These are phyloP conservation scores for Torymus tubicola DNA, from an alignment of 2,888 invertebrate species.

Conservation along the genomic window DNA sequence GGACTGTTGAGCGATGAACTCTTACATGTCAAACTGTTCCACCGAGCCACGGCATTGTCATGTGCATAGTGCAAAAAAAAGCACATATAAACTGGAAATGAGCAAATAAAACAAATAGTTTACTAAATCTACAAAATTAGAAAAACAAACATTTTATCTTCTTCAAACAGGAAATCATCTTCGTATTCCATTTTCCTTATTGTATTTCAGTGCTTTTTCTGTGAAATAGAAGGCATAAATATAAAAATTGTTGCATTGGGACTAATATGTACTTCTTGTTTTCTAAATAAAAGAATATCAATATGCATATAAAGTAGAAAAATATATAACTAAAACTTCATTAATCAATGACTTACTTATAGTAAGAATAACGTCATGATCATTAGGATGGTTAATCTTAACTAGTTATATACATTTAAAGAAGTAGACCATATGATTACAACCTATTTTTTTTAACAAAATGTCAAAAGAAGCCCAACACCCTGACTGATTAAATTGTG, in stretches of 20 bases:
- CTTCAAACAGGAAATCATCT: slow-evolving; percentile 75
- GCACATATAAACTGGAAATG: slow-evolving; percentile 63
- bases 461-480: background rate
- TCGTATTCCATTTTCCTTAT: slow-evolving; percentile 70
- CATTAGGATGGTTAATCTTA: no score
- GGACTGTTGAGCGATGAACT: slow-evolving; percentile 53
- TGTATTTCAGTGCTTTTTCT: slow-evolving; percentile 23
- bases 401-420: no score
- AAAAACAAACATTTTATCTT: slow-evolving; percentile 75
- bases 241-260: no score
- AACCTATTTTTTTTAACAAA: slow-evolving; percentile 1
- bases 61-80: slow-evolving; percentile 71
- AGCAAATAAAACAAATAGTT: slow-evolving; percentile 57
- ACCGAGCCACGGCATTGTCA: slow-evolving; percentile 64
- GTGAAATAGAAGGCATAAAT: slow-evolving; percentile 8
- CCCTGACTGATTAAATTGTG: slow-evolving; percentile 24
- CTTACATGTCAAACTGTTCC: slow-evolving; percentile 65
- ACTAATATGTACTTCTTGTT: no score
- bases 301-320: no score
- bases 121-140: slow-evolving; percentile 51
- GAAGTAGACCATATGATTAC: no score
- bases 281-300: no score
- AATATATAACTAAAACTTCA: no score
- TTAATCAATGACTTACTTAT: no score
- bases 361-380: no score